A percentile compares a stretch with the other conserved stretches of the same genome.
Conservation (phyloP, 2,113 vertebrate species). For the Narcine bancroftii region DNA sequence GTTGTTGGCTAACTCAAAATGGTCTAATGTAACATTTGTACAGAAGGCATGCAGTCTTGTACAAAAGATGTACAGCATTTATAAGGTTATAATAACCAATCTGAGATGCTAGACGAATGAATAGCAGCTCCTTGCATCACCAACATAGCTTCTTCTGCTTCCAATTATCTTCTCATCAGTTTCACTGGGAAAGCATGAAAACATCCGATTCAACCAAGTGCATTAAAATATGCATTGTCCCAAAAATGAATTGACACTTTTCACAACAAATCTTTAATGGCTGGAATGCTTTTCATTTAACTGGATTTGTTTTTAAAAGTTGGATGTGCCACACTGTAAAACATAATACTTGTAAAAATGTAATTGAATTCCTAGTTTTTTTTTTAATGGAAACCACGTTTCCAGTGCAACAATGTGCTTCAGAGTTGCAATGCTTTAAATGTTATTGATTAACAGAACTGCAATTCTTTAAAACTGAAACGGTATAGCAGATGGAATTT, state of each 20-base stretch:
- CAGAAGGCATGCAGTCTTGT: slow-evolving; percentile 26
- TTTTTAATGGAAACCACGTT: neutral
- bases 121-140: slow-evolving; percentile 12
- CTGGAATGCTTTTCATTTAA: slow-evolving; percentile 14
- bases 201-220: neutral
- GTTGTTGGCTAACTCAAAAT: slow-evolving; percentile 3
- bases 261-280: neutral
- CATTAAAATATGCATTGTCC: slow-evolving; percentile 6
- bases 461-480: slow-evolving; percentile 27
- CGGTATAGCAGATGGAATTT: slow-evolving; percentile 14
- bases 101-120: slow-evolving; percentile 10
- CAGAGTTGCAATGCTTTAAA: slow-evolving; percentile 8
- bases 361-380: slow-evolving; percentile 26
- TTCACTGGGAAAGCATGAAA: neutral
- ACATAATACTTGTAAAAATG: neutral
- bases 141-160: neutral
- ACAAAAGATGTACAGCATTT: slow-evolving; percentile 26
- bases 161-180: neutral
- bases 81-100: slow-evolving; percentile 12
- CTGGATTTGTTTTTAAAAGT: slow-evolving; percentile 18
- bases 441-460: slow-evolving; percentile 14
- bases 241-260: slow-evolving; percentile 21
- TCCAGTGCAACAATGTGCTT: slow-evolving; percentile 3
- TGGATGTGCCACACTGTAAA: neutral
- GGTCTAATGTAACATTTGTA: slow-evolving; percentile 29